A percentile compares a stretch with the other conserved stretches of the same genome.
phyloP scores from a whole-genome alignment of 2,888 invertebrate species.

The Ichneumoninae sp. region DNA sequence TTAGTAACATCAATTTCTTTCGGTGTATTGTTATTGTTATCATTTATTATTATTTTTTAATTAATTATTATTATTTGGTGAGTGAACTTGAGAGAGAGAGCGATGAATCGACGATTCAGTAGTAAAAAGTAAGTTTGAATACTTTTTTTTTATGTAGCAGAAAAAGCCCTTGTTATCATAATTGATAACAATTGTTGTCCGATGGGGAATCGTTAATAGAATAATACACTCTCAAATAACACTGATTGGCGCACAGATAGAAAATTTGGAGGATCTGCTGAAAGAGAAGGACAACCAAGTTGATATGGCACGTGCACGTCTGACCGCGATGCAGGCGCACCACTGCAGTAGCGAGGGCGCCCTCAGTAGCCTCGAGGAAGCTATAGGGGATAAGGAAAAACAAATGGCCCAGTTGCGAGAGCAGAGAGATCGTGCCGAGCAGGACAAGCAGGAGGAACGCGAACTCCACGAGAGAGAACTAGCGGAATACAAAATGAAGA shows the following conservation, averaged over 20 bases:
- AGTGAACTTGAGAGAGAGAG: slow-evolving; percentile 34
- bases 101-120: slow-evolving; percentile 16
- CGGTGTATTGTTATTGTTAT: slow-evolving; percentile 6
- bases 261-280: slow-evolving; percentile 97
- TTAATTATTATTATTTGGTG: slow-evolving; percentile 39
- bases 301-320: slow-evolving; percentile 95
- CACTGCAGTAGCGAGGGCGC: slow-evolving; percentile 97
- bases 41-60: neutral
- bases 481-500: slow-evolving; percentile 97
- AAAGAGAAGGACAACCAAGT: slow-evolving; percentile 99
- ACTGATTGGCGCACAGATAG: slow-evolving; percentile 88
- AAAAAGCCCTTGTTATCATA: slow-evolving; percentile 19
- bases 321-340: slow-evolving; percentile 97
- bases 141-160: slow-evolving; percentile 15
- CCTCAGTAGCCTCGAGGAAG: slow-evolving; percentile 96
- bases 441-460: slow-evolving; percentile 97
- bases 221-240: slow-evolving; percentile 24
- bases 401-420: slow-evolving; percentile 97
- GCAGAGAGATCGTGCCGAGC: slow-evolving; percentile 97
- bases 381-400: slow-evolving; percentile 98
- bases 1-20: too few species aligned
- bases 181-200: neutral
- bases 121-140: slow-evolving; percentile 38
- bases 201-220: neutral
- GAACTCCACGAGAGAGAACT: slow-evolving; percentile 96